phyloP scores from a whole-genome alignment of 2,888 invertebrate species.

The Achlya flavicornis region DNA sequence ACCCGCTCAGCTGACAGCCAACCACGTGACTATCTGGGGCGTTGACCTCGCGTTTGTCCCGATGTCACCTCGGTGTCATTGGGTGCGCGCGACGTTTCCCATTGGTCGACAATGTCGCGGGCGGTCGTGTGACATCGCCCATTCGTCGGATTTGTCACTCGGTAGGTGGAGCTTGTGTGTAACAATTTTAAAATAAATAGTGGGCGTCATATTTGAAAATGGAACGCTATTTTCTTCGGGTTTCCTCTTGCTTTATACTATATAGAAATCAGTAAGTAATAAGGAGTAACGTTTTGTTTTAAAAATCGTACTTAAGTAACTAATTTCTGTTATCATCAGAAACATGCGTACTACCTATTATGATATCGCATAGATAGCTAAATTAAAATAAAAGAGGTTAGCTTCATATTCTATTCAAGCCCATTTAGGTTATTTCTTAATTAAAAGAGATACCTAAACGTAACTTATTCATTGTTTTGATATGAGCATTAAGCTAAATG shows the following conservation, averaged over 20 bases:
- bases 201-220: slow-evolving; percentile 9
- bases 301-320: no score
- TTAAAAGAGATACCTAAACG: no score
- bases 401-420: neutral
- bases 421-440: neutral
- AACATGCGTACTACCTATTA: no score
- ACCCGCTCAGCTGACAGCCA: slow-evolving; percentile 28
- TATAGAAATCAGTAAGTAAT: no score
- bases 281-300: no score
- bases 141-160: slow-evolving; percentile 76
- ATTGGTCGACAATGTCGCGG: slow-evolving; percentile 76
- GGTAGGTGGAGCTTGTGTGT: slow-evolving; percentile 56
- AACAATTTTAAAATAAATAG: slow-evolving; percentile 60
- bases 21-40: slow-evolving; percentile 63
- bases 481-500: neutral
- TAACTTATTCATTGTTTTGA: no score
- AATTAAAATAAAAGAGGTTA: no score
- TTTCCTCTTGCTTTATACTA: neutral
- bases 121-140: slow-evolving; percentile 71
- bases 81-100: slow-evolving; percentile 62
- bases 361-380: no score
- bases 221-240: neutral
- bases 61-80: slow-evolving; percentile 80
- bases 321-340: no score
- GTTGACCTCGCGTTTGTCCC: slow-evolving; percentile 60